Evolutionary conservation across 2,888 invertebrate species (phyloP), one percentile per base, ranked within the genome.

Genomic region (Eupithecia subfuscata): DNA sequence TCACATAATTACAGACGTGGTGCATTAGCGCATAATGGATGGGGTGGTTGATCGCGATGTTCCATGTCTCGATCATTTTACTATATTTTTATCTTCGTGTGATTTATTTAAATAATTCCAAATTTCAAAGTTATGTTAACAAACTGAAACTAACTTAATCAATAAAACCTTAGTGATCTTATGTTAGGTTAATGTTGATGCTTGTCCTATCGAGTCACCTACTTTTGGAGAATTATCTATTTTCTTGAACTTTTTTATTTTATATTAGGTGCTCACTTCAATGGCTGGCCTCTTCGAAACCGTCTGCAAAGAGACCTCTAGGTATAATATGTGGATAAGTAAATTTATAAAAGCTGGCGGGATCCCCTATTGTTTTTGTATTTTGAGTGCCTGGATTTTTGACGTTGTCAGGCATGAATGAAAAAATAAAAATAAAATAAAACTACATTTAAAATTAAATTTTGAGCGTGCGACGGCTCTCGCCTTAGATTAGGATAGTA

Each of bases 1-100:
- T 90, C 90, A 88, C 87, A 89, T 92, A 93, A 94, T 94, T 89
- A 91, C 87, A 89, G 89, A 83, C 84, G 84, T 89, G 90, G 89
- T 90, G 91, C 92, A 93, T 93, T 93, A 92, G 91, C 84, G 83
- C 79, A 90, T 88, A 89, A 90, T 89, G 86, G 83, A 82, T 82
- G 34, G 67, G 34, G 67, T 34, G 34, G 67, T 3, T 65, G 37
- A 37, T 65, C 18, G 18, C 65, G 37, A 34, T 34, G 64, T 34
- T 69, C 75, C 81, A 78, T 78, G 76, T 83, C 80, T 79, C 78
- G 80, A 81, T 82, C 83, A 85, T 80, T 80, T 79, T 80, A 82
- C 81, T 56, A 77, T 34, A 34, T 18, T 64, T 63, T 18, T 64
- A 30, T 34, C 2, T 18, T 18, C 18, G 60, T 22, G 5, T 60